Percentiles rank a stretch among this genome's conserved stretches.
Evolutionary conservation across 1,140 invertebrate species (phyloP).

Genomic region (Chironomus tepperi): DNA sequence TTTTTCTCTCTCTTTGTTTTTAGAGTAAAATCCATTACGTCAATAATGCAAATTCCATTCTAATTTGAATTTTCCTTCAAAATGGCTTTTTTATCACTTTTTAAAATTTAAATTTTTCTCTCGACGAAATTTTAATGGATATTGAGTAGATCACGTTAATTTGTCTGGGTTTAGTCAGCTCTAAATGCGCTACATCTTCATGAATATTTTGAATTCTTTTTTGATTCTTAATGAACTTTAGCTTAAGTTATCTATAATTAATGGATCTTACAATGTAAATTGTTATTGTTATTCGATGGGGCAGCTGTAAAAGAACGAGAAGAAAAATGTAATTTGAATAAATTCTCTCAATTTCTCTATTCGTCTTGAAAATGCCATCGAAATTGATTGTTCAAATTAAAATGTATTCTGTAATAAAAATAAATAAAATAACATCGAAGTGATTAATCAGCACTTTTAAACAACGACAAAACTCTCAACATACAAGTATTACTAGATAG

Average conservation of each 20-base stretch:
- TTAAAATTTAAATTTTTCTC: too few relatives aligned
- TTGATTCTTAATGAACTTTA: too few relatives aligned
- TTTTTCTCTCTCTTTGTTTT: too few relatives aligned
- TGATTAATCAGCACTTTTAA: neutral
- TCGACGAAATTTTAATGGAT: too few relatives aligned
- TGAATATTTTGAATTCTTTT: too few relatives aligned
- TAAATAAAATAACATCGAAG: conserved; percentile 2
- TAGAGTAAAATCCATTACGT: too few relatives aligned
- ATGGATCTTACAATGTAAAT: neutral
- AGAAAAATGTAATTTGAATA: neutral
- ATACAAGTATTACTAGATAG: neutral
- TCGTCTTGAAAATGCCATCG: neutral
- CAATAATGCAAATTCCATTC: too few relatives aligned
- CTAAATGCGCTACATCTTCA: too few relatives aligned
- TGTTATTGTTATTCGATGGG: neutral
- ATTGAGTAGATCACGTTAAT: too few relatives aligned
- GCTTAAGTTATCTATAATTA: conserved; percentile 3
- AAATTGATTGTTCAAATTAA: neutral
- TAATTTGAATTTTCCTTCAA: too few relatives aligned
- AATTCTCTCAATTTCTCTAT: neutral
- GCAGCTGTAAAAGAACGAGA: neutral
- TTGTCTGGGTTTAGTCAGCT: too few relatives aligned
- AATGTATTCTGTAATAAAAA: neutral
- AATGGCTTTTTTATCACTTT: too few relatives aligned
- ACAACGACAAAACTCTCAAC: neutral